Evolutionary conservation across 2,888 invertebrate species (phyloP).

Genomic region (Pyrrhosoma nymphula): DNA sequence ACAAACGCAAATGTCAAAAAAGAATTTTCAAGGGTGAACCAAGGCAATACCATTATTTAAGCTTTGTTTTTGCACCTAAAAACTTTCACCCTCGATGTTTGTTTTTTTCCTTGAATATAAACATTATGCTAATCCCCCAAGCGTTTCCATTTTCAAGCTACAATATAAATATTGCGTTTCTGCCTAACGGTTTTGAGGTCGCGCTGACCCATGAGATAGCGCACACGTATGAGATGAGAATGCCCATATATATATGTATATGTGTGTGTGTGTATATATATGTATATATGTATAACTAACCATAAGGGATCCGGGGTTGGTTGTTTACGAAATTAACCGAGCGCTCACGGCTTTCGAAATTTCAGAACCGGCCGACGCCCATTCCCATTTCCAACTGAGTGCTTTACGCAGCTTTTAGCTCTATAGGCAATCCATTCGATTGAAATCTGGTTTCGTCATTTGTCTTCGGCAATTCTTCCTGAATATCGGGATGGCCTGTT

Average conservation of each 20-base stretch:
- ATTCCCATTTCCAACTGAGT: not conserved
- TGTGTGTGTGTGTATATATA: not conserved
- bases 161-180: not conserved
- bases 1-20: not conserved
- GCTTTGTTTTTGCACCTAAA: not conserved
- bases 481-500: not conserved
- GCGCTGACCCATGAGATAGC: not conserved
- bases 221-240: no score
- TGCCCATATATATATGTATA: not conserved
- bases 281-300: not conserved
- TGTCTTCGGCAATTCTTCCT: slow-evolving; percentile 34
- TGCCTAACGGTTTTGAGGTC: not conserved
- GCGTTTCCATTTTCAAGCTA: no score
- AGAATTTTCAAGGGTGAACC: no score
- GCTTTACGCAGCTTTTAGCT: slow-evolving; percentile 1
- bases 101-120: not conserved
- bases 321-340: slow-evolving; percentile 28
- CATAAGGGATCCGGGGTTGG: not conserved
- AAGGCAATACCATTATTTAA: not conserved
- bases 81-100: not conserved
- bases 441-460: slow-evolving; percentile 36
- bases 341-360: not conserved
- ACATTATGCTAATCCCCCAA: not conserved
- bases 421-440: slow-evolving; percentile 20
- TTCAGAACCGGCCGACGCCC: not conserved